These are phyloP conservation scores for Polietes domitor DNA, from an alignment of 2,888 invertebrate genomes.

Conservation along the genomic window DNA sequence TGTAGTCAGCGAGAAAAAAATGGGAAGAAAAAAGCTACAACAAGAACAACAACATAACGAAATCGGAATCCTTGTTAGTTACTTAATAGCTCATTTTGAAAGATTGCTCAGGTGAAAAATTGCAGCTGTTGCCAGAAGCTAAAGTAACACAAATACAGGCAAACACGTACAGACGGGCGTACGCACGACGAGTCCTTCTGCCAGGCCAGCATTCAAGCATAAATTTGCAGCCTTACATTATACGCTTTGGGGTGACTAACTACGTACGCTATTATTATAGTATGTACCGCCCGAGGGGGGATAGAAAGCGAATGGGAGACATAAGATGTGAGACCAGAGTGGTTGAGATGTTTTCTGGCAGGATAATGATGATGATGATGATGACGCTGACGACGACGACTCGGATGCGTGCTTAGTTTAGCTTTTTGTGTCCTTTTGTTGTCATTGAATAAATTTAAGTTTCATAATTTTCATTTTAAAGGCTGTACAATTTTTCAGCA, in stretches of 20 bases:
- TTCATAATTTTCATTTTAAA: constrained; percentile 35
- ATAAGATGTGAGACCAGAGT: too few species aligned
- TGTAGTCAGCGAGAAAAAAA: neutral
- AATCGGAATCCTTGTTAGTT: constrained; percentile 63
- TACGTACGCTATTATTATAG: neutral
- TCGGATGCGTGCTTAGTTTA: constrained; percentile 22
- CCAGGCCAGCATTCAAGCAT: constrained; percentile 49
- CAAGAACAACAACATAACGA: constrained; percentile 49
- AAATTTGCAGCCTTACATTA: constrained; percentile 55
- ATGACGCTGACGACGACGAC: constrained; percentile 24
- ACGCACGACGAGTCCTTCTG: constrained; percentile 30
- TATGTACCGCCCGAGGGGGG: constrained; percentile 7
- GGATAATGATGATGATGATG: constrained; percentile 31
- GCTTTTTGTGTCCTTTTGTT: constrained; percentile 29
- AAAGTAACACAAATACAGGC: constrained; percentile 44
- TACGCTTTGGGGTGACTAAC: constrained; percentile 23
- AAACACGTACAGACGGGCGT: neutral
- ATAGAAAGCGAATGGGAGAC: neutral
- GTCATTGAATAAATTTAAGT: constrained; percentile 34
- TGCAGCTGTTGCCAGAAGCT: constrained; percentile 75
- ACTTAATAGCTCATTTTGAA: constrained; percentile 75
- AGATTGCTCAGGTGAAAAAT: constrained; percentile 79
- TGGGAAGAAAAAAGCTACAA: constrained; percentile 32
- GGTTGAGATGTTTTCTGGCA: constrained; percentile 1
- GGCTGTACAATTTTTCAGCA: neutral